These are phyloP conservation scores for Beroe forskalii DNA, from an alignment of 37 sponge, comb jelly and placozoan species.

Conservation along the genomic window DNA sequence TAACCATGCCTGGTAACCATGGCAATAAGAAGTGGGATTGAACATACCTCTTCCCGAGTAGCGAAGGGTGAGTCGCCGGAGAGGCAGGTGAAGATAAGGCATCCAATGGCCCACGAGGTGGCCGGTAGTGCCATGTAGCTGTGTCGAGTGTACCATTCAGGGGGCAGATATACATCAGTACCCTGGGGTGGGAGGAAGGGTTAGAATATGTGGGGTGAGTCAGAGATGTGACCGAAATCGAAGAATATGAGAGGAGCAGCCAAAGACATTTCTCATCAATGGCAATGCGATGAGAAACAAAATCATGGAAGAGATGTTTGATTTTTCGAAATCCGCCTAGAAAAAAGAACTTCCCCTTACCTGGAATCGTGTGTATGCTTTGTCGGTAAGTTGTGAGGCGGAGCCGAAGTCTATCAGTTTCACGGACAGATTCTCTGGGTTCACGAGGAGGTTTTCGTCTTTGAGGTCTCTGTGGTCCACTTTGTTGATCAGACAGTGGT, in stretches of 20 bases:
- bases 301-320: too few relatives aligned
- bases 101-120: conserved; percentile 64
- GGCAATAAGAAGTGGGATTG: too few relatives aligned
- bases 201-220: neutral
- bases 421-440: neutral
- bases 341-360: too few relatives aligned
- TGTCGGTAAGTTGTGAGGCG: conserved; percentile 30
- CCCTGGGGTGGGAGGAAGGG: too few relatives aligned
- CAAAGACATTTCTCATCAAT: too few relatives aligned
- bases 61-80: conserved; percentile 53
- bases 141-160: conserved; percentile 29
- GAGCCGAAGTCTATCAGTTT: conserved; percentile 53
- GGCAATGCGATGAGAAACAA: too few relatives aligned
- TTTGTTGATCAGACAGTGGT: conserved; percentile 18
- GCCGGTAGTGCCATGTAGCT: conserved; percentile 57
- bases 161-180: conserved; percentile 30
- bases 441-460: conserved; percentile 23
- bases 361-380: conserved; percentile 22
- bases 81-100: conserved; percentile 66
- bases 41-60: neutral
- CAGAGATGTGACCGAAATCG: too few relatives aligned
- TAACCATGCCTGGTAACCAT: too few relatives aligned
- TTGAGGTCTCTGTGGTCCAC: conserved; percentile 43
- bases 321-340: too few relatives aligned
- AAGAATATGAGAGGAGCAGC: too few relatives aligned